Percentiles rank a stretch among this genome's conserved stretches.
phyloP scores from a whole-genome alignment of 2,113 vertebrate genomes.

The Panthera tigris region DNA sequence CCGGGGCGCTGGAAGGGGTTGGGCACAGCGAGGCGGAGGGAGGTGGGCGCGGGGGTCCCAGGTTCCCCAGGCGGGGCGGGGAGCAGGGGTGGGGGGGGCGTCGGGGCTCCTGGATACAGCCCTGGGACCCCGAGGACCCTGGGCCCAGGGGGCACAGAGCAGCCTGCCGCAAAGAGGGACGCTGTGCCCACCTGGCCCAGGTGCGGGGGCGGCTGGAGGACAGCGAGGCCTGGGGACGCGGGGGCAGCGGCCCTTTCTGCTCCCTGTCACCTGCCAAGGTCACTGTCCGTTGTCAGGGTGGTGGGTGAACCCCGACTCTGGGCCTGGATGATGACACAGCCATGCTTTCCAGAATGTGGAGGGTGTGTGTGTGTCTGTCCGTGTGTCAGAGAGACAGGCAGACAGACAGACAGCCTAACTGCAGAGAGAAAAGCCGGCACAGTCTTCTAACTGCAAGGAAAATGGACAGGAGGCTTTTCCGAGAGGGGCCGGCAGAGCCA shows the following conservation, averaged over 20 bases:
- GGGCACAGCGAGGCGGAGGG: not conserved
- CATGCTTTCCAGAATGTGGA: not conserved
- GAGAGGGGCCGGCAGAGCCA: too few relatives aligned
- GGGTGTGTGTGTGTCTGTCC: not conserved
- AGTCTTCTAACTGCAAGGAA: not conserved
- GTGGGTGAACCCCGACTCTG: not conserved
- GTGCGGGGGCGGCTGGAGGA: not conserved
- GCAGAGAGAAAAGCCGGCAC: too few relatives aligned
- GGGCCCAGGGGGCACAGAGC: too few relatives aligned
- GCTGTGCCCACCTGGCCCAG: not conserved
- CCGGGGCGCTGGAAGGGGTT: not conserved
- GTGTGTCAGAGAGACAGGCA: not conserved
- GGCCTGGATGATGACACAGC: not conserved
- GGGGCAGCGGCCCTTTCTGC: too few relatives aligned
- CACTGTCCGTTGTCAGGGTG: too few relatives aligned
- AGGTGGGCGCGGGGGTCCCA: not conserved
- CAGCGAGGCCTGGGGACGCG: not conserved
- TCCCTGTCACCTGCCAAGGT: not conserved
- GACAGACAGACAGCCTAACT: fast-evolving
- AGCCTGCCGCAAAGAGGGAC: not conserved
- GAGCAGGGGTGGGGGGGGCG: not conserved
- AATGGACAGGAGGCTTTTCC: not conserved
- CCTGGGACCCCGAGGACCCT: not conserved
- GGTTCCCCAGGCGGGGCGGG: not conserved
- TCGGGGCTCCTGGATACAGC: not conserved